phyloP scores from a whole-genome alignment of 1,140 invertebrate species.

The Zaprionus lachaisei region DNA sequence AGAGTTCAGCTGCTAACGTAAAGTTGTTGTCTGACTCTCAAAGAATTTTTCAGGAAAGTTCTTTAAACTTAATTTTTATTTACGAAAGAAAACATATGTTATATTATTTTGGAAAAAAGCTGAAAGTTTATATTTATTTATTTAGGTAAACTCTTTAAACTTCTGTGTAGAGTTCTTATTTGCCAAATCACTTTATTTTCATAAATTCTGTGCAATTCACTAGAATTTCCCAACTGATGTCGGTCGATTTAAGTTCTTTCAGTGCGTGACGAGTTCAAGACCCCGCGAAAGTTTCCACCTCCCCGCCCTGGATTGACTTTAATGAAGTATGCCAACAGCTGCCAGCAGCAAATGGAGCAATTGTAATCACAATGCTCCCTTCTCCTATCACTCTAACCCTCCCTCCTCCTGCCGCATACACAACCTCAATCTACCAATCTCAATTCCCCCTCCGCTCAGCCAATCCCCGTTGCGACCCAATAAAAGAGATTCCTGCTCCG shows the following conservation, averaged over 20 bases:
- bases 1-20: too few relatives aligned
- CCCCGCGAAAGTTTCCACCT: neutral
- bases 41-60: neutral
- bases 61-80: neutral
- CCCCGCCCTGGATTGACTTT: neutral
- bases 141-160: neutral
- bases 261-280: neutral
- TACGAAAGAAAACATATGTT: too few relatives aligned
- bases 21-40: too few relatives aligned
- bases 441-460: neutral
- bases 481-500: conserved; percentile 23
- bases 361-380: conserved; percentile 13
- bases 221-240: neutral
- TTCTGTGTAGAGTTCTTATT: too few relatives aligned
- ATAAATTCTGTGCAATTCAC: neutral
- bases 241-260: neutral
- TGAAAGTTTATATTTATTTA: too few relatives aligned
- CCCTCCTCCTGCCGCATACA: neutral
- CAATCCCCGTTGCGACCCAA: conserved; percentile 1
- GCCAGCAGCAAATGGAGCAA: conserved; percentile 33
- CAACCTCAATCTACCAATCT: neutral
- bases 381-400: too few relatives aligned
- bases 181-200: neutral
- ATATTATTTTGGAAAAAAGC: too few relatives aligned
- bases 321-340: conserved; percentile 31